These are phyloP conservation scores for Notolabrus celidotus DNA, from an alignment of 2,797 vertebrate species.

Conservation along the genomic window DNA sequence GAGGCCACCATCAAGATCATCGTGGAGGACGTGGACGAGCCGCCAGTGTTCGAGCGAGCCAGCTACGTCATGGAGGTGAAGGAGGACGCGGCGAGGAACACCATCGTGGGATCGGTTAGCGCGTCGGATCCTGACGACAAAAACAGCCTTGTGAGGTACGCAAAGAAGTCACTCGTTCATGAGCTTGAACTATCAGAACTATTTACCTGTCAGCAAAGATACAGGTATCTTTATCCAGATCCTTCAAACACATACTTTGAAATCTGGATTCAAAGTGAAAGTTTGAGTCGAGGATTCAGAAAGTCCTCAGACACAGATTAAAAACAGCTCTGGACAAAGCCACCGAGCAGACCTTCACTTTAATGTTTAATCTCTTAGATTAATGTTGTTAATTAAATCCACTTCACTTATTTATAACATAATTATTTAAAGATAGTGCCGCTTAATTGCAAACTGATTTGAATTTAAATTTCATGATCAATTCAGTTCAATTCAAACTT, in stretches of 20 bases:
- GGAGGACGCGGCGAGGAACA: conserved; percentile 88
- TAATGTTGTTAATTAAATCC: not conserved
- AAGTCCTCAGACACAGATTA: not conserved
- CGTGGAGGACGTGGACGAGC: conserved; percentile 94
- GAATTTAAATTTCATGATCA: not conserved
- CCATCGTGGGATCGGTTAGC: conserved; percentile 87
- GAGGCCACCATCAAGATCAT: conserved; percentile 89
- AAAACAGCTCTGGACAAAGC: not conserved
- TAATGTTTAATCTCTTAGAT: not conserved
- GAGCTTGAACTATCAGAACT: no score
- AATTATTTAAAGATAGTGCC: not conserved
- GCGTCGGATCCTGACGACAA: conserved; percentile 91
- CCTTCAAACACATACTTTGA: no score
- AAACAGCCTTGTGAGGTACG: conserved; percentile 91
- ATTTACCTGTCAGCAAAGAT: no score
- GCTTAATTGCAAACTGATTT: not conserved
- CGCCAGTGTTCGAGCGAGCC: conserved; percentile 89
- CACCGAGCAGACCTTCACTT: not conserved
- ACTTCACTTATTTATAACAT: conserved; percentile 1
- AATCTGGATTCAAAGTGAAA: no score
- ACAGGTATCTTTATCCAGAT: no score
- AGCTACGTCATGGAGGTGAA: conserved; percentile 92
- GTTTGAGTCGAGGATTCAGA: no score
- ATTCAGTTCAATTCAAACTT: not conserved
- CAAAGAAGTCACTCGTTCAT: not conserved